These are phyloP conservation scores for Ptilorrhoa leucosticta DNA, from an alignment of 2,113 vertebrate species.

Conservation along the genomic window DNA sequence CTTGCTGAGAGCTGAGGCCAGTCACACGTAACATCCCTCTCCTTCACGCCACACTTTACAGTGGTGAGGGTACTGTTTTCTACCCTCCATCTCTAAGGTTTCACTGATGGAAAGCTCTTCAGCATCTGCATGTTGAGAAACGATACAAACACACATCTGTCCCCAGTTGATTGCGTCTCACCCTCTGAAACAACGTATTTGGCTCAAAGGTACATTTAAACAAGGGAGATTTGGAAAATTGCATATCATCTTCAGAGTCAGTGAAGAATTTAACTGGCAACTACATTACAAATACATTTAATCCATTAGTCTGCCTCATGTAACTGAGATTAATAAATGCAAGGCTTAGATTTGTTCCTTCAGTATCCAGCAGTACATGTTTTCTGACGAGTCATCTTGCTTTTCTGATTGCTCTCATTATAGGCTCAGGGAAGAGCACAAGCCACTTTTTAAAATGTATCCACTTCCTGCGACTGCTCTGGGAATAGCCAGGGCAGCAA, in stretches of 20 bases:
- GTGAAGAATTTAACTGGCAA: not conserved
- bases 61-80: not conserved
- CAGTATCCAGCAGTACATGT: not conserved
- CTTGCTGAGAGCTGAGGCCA: not conserved
- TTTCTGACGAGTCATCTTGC: not conserved
- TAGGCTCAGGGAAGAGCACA: not conserved
- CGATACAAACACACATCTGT: not conserved
- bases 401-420: conserved; percentile 6
- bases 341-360: conserved; percentile 6
- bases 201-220: not conserved
- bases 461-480: not conserved
- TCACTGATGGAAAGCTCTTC: not conserved
- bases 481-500: not conserved
- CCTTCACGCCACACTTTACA: not conserved
- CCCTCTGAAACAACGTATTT: not conserved
- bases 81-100: not conserved
- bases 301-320: not conserved
- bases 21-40: not conserved
- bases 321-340: conserved; percentile 15
- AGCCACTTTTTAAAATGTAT: not conserved
- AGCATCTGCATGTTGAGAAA: not conserved
- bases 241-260: not conserved
- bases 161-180: not conserved
- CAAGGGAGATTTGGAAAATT: not conserved
- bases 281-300: conserved; percentile 32